phyloP scores from a whole-genome alignment of 2,113 vertebrate species.

The Leptodactylus fuscus region DNA sequence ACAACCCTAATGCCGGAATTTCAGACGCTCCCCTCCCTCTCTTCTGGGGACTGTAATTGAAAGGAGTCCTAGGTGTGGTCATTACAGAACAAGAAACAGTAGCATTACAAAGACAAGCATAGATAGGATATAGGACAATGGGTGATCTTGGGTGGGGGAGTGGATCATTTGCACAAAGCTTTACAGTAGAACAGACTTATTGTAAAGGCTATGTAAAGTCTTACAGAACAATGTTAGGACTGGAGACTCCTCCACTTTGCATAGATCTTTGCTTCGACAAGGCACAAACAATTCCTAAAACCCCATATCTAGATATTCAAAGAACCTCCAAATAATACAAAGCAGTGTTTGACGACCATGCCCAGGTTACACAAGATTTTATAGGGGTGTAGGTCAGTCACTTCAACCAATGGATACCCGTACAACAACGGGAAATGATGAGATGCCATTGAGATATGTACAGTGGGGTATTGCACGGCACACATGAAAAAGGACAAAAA shows the following conservation, averaged over 20 bases:
- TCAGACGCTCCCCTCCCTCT: neutral
- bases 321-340: no score
- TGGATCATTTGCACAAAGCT: neutral
- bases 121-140: slow-evolving; percentile 7
- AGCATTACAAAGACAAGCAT: slow-evolving; percentile 43
- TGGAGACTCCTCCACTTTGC: neutral
- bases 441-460: no score
- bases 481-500: no score
- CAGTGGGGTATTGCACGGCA: no score
- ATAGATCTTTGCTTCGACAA: neutral
- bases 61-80: slow-evolving; percentile 24
- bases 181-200: slow-evolving; percentile 5
- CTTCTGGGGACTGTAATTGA: slow-evolving; percentile 6
- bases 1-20: neutral
- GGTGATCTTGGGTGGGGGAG: neutral
- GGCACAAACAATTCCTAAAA: no score
- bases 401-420: no score
- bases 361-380: no score
- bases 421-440: no score
- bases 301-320: no score
- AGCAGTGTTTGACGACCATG: no score
- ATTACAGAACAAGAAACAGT: neutral
- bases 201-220: neutral
- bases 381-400: no score
- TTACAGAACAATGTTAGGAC: neutral